Base-by-base conservation (phyloP, 2,888 invertebrate species). In the Ecdyonurus torrentis region DNA sequence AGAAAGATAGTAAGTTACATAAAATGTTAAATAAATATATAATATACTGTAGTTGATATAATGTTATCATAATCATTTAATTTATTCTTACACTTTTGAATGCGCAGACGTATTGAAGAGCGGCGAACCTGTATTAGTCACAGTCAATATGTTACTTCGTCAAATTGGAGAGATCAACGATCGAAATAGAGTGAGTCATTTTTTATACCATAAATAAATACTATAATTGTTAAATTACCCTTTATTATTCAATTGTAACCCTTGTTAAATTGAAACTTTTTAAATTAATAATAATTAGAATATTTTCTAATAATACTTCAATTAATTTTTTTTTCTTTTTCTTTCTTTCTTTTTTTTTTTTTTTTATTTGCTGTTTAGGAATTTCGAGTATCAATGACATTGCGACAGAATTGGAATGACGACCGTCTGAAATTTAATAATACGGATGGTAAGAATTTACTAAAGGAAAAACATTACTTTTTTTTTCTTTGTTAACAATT, bases 121-220 rank as follows among this genome's bases (percentile, higher is more conserved):
- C 23, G 63, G 63, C 7, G 37, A 63, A 20, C 66, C 67, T 2
- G 64, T 66, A 2, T 10, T 68, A 18, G 73, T 74, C 20, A 67
- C 66, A 2, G 72, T 73, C 2, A 74, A 74, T 64, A 69, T 74
- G 23, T 69, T 70, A 66, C 68, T 74, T 23, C 63, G 74, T 55
- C 70, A 69, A 68, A 66, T 74, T 2, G 70, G 71, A 53, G 70
- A 72, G 52, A 70, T 74, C 20, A 71, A 73, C 65, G 72, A 72
- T 23, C n/a, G n/a, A n/a, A n/a, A n/a, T n/a, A n/a, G n/a, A n/a
- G n/a, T n/a, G n/a, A n/a, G n/a, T n/a, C n/a, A n/a, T n/a, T n/a
- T n/a, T n/a, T n/a, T n/a, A n/a, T n/a, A n/a, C n/a, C n/a, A n/a
- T n/a, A n/a, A n/a, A n/a, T n/a, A n/a, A n/a, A n/a, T n/a, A n/a